phyloP scores from a whole-genome alignment of 92 coral and sea anemone genomes.

The Siderastrea siderea region DNA sequence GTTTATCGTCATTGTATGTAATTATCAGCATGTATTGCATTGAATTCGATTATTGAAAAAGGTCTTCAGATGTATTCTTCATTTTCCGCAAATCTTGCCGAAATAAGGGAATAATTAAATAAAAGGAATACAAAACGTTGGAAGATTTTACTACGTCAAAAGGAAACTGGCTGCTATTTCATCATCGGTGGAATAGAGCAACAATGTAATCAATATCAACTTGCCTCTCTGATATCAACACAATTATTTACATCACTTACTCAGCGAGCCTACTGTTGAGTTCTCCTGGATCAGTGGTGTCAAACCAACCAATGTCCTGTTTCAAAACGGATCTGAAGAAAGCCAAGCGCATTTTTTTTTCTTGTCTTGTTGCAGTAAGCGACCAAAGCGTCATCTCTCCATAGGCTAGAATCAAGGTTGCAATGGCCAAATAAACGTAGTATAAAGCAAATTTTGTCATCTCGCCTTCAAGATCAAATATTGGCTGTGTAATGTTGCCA shows the following conservation, averaged over 20 bases:
- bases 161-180: no score
- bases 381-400: slow-evolving; percentile 87
- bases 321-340: slow-evolving; percentile 88
- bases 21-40: no score
- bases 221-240: no score
- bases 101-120: no score
- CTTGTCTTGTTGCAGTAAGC: slow-evolving; percentile 87
- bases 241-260: slow-evolving; percentile 61
- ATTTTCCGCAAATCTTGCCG: no score
- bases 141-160: no score
- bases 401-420: slow-evolving; percentile 72
- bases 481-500: neutral
- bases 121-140: no score
- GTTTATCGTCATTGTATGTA: no score
- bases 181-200: no score
- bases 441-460: slow-evolving; percentile 82
- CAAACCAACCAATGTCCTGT: slow-evolving; percentile 99
- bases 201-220: no score
- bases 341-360: slow-evolving; percentile 80
- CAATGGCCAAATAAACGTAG: slow-evolving; percentile 90
- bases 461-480: slow-evolving; percentile 70
- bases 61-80: no score
- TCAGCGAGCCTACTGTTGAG: slow-evolving; percentile 94
- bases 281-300: slow-evolving; percentile 90
- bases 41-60: no score